Evolutionary conservation across 2,113 vertebrate species (phyloP), one percentile per base, ranked within the genome.

Genomic region (Sisor rabdophorus): DNA sequence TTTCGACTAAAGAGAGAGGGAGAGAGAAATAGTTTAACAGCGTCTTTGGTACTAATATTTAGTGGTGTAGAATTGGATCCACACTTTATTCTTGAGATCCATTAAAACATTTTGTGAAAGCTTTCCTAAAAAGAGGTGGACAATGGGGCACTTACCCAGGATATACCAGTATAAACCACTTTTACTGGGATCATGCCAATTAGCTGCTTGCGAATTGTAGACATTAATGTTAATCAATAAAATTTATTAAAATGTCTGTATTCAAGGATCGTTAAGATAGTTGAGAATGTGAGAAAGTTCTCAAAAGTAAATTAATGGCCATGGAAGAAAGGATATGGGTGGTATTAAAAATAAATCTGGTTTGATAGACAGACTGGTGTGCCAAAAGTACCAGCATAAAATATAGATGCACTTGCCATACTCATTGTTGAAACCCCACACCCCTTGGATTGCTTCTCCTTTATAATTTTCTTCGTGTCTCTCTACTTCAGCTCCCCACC

Each of bases 261-360:
- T 81, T 85, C 75, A 71, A 83, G 79, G 78, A 64, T 36, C 60
- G 59, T 75, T 77, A 76, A 81, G 78, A 82, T 75, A 68, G 54
- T 73, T 73, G 50, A 80, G 77, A 74, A 83, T 85, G 81, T 80
- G 81, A 83, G 77, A 83, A 84, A 84, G 76, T 81, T 82, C 81
- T 82, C 69, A 76, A 76, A 82, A 80, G 81, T 67, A 71, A 76
- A 80, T 79, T 85, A 83, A 83, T 85, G 82, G 78, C 68, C 76
- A 81, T 65, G 47, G 54, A 76, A 79, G 80, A 80, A 76, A 79
- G 78, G 70, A 82, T 75, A 83, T 78, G 78, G 80, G 73, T 83
- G 79, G 82, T 83, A 82, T 83, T 80, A 81, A 74, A 83, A 82
- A 80, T 79, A 79, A 85, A 72, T 59, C 59, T 74, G 44, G 67